Base-by-base conservation (phyloP, 2,888 invertebrate genomes). In the Norana najaformis region DNA sequence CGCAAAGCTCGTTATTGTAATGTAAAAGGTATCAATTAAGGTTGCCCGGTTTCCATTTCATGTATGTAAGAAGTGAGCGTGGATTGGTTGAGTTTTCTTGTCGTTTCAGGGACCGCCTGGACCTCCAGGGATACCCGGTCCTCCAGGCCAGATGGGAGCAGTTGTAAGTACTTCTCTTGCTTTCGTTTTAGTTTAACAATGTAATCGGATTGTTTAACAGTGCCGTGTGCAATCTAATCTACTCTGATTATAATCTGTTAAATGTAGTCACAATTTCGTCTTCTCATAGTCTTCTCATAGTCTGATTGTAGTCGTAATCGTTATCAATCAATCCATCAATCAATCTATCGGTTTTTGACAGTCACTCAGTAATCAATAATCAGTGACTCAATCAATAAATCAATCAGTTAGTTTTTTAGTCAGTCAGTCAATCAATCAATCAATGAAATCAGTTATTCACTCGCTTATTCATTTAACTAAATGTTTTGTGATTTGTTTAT, bases 41-140 rank as follows among this genome's bases (percentile, higher is more conserved):
- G n/a, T n/a, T 69, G 11, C n/a, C 6, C n/a, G 69, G 30, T 69
- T 69, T 69, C 30, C n/a, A 47, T 47, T n/a, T 69, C 6, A n/a
- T 69, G 69, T n/a, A n/a, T n/a, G 69, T 30, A 13, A 69, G 14
- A n/a, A 47, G 47, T 47, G 47, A 47, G 23, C 2, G 47, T 47
- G 47, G 23, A 47, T 23, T 35, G 18, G 16, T 83, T 88, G 38
- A 36, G 34, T 39, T n/a, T 34, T 88, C 34, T 47, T 89, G n/a
- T 37, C 47, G 5, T 89, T 89, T 89, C 69, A 89, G 89, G 92
- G 92, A 35, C 89, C 89, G 3, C 83, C 88, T 30, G 91, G 91
- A 30, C 88, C 41, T 39, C 90, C 88, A 13, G 92, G 92, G 34
- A 41, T 89, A 23, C 88, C 90, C 8, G 91, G 91, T 8, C 89